Evolutionary conservation across 2,888 invertebrate genomes (phyloP), one percentile per base, ranked within the genome.

Genomic region (Drosophila neotestacea): DNA sequence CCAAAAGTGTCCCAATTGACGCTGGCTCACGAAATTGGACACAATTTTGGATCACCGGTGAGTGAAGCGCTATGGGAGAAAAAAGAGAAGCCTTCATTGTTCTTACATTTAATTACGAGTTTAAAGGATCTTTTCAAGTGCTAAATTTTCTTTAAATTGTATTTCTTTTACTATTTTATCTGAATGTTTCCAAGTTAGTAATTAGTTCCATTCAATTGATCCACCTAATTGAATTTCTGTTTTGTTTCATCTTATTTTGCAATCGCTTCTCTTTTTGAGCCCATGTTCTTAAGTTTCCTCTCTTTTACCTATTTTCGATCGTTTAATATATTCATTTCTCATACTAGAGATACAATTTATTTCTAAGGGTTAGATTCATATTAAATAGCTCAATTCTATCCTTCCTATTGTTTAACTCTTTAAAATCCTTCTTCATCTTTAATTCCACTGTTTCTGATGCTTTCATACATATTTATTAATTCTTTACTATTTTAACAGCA

Each of bases 41-140:
- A 99, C 92, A 99, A 99, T 93, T 99, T 99, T 93, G 99, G 99
- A 66, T 98, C 98, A 68, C 98, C 98, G 91, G 98, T 98, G 93
- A 94, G 95, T 94, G 52, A 9, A 41, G 10, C 4, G 9, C 4
- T 2, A 10, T 4, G 30, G 30, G 9, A 34, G 9, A 34, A 9
- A 1, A 9, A 9, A 34, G 2, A 34, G 34, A 30, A 30, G 1
- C 30, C 30, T 30, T 30, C 6, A 30, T 1, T 1, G 4, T 22
- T 22, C 30, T 1, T 30, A 30, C 6, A 5, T 4, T 30, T 30
- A 6, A 30, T 30, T 6, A 6, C 30, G 16, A 22, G 3, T 22
- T 1, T 22, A 22, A 22, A 22, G 3, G 22, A 22, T 36, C 11
- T 11, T 11, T 11, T 36, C 4, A 10, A 11, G 4, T 36, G 10